Evolutionary conservation across 1,140 invertebrate species (phyloP).

Genomic region (Drosophila oshimai): DNA sequence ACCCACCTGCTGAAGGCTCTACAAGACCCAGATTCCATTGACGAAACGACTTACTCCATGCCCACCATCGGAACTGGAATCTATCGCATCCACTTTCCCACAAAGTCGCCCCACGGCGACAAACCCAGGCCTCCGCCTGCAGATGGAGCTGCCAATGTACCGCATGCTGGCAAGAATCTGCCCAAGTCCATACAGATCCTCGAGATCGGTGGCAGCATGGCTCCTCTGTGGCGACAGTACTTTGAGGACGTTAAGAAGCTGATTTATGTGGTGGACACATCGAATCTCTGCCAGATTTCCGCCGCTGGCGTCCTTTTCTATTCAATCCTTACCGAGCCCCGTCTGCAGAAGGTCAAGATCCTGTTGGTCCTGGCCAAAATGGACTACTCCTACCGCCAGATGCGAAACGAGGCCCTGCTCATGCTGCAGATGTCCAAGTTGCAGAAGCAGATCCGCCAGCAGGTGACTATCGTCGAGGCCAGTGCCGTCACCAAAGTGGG

Average conservation of each 20-base stretch:
- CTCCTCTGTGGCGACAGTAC: constrained; percentile 89
- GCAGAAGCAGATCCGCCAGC: constrained; percentile 86
- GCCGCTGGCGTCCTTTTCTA: constrained; percentile 90
- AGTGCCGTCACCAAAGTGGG: constrained; percentile 89
- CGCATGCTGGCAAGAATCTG: constrained; percentile 42
- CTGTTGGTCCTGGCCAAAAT: constrained; percentile 90
- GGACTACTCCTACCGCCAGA: constrained; percentile 91
- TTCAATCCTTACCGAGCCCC: constrained; percentile 88
- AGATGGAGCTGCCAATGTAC: constrained; percentile 10
- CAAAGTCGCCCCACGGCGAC: constrained; percentile 78
- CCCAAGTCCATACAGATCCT: constrained; percentile 83
- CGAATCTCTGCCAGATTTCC: constrained; percentile 91
- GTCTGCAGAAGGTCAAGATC: constrained; percentile 86
- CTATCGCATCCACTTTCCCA: constrained; percentile 85
- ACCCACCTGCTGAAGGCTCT: constrained; percentile 90
- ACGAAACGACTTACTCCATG: constrained; percentile 88
- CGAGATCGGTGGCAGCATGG: constrained; percentile 91
- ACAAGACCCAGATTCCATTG: constrained; percentile 86
- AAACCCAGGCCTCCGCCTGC: constrained; percentile 65
- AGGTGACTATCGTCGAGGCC: constrained; percentile 87
- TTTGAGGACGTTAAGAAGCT: constrained; percentile 87
- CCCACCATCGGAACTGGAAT: constrained; percentile 91
- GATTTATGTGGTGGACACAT: constrained; percentile 90
- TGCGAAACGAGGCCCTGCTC: constrained; percentile 91
- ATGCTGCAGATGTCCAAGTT: constrained; percentile 89